A percentile compares a stretch with the other conserved stretches of the same genome.
These are phyloP conservation scores for Picus viridis DNA, from an alignment of 2,797 vertebrate species.

Conservation along the genomic window DNA sequence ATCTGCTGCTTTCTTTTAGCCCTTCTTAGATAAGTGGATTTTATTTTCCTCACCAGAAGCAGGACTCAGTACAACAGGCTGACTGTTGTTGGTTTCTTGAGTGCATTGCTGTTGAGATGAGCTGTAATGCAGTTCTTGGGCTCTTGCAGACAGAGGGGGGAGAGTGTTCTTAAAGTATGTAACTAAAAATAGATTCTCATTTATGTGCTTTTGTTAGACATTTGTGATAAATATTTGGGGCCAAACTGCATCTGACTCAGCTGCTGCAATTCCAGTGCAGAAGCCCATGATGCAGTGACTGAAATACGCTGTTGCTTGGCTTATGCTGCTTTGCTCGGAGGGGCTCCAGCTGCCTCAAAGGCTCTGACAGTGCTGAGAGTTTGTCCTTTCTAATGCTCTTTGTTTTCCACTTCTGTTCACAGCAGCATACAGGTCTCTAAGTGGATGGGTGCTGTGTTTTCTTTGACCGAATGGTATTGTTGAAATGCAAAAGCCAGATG, in stretches of 20 bases:
- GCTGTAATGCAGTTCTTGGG: not conserved
- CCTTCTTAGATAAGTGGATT: not conserved
- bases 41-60: not conserved
- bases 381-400: slow-evolving; percentile 43
- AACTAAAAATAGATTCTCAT: slow-evolving; percentile 4
- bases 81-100: not conserved
- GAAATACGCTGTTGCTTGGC: not conserved
- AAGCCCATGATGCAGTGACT: not conserved
- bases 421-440: slow-evolving; percentile 28
- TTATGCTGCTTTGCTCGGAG: not conserved
- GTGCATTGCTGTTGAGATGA: not conserved
- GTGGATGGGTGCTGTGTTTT: slow-evolving; percentile 56
- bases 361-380: not conserved
- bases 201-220: not conserved
- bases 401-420: slow-evolving; percentile 40
- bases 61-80: not conserved
- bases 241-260: not conserved
- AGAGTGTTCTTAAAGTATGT: not conserved
- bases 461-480: slow-evolving; percentile 3
- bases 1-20: not conserved
- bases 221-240: not conserved
- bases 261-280: not conserved
- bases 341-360: not conserved
- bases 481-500: slow-evolving; percentile 44
- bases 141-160: not conserved